Evolutionary conservation across 2,888 invertebrate species (phyloP), one percentile per base, ranked within the genome.

Genomic region (Plagodis dolabraria): DNA sequence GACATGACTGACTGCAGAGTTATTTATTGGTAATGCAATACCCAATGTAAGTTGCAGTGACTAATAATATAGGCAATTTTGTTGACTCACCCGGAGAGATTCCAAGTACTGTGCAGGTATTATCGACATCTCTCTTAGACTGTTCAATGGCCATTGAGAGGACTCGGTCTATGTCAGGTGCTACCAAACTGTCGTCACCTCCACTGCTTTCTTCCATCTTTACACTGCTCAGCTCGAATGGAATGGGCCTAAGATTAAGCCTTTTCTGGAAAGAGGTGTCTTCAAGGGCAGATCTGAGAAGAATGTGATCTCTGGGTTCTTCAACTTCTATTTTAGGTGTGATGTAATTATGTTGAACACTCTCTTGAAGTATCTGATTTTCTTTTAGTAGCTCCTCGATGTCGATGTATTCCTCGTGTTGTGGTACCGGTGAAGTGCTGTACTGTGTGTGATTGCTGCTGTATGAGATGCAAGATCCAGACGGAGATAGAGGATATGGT

Each of bases 261-360:
- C 96, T 95, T 83, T 95, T 95, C 83, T 97, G 97, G 85, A 97
- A 97, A 67, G 96, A 95, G 6, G 97, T 97, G 77, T 97, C 97
- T 80, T 96, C 94, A 53, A 97, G 88, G 53, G 96, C 97, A 77
- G 97, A 97, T 60, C 97, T 93, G 57, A 98, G 83, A 53, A 97
- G 88, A 77, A 96, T 95, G 86, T 97, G 96, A 80, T 96, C 95
- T 75, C 95, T 93, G 7, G 93, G 93, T 60, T 92, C 90, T 64
- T 91, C 93, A 1, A 92, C 82, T 76, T 94, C 94, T 59, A 94
- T 84, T 80, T 94, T 94, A 53, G 94, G 94, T 56, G 89, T 91
- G 58, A 92, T 72, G 69, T 82, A 90, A 74, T 67, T 81, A 10
- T 86, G 89, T 62, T 85, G 94, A 71, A 82, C 77, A 64, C 85